A percentile compares a stretch with the other conserved stretches of the same genome.
Evolutionary conservation across 2,797 vertebrate genomes (phyloP).

Genomic region (Mus spretus): DNA sequence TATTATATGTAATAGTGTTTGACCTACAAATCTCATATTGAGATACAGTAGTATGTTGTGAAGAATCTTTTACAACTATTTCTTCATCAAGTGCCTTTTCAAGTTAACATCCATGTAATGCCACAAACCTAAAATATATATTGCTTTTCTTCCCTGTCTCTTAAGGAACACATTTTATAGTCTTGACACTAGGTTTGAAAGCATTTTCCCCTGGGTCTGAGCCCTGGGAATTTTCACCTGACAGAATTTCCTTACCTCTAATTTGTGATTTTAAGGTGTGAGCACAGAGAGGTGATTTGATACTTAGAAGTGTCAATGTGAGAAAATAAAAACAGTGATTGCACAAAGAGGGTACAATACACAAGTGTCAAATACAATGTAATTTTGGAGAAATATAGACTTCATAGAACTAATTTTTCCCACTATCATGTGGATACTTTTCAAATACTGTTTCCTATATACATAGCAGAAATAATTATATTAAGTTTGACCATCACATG

Average conservation of each 20-base stretch:
- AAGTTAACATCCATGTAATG: not conserved
- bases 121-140: not conserved
- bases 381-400: conserved; percentile 46
- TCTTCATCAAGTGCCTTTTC: not conserved
- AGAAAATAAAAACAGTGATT: conserved; percentile 52
- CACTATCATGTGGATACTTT: not conserved
- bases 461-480: conserved; percentile 59
- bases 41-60: not conserved
- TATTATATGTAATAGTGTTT: not conserved
- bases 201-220: not conserved
- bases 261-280: not conserved
- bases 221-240: not conserved
- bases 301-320: conserved; percentile 24
- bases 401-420: not conserved
- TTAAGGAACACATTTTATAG: not conserved
- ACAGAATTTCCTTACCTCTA: not conserved
- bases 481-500: not conserved
- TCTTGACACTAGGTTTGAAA: conserved; percentile 20
- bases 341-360: not conserved
- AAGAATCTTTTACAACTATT: not conserved
- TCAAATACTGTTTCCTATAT: not conserved
- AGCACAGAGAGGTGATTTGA: conserved; percentile 42
- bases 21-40: not conserved
- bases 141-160: not conserved
- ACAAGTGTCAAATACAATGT: not conserved